Base-by-base conservation (phyloP, 92 coral and sea anemone genomes). In the Phenganax subtilis region DNA sequence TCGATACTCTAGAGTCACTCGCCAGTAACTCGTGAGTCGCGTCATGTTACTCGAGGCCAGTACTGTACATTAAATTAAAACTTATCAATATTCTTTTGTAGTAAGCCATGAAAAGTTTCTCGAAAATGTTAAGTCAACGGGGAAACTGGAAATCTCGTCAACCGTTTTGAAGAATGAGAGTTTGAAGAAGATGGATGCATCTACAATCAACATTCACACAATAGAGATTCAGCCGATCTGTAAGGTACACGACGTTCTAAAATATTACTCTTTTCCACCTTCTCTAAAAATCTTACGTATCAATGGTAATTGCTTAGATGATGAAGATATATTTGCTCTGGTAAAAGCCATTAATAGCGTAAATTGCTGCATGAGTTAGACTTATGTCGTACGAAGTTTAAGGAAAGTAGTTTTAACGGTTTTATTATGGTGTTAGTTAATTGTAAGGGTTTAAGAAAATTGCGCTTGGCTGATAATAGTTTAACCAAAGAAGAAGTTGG, bases 181-280 rank as follows among this genome's bases (percentile, higher is more conserved):
- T 28, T 74, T 44, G 63, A 28, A 74, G 53, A 44, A 31, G 8
- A 29, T 74, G 31, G 37, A 74, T 16, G 7, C 30, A n/a, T 31
- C 79, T n/a, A 74, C 37, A 56, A 54, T 52, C 0, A 54, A 56
- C 0, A 53, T 74, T 54, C 30, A 54, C 31, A 53, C 79, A 8
- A 9, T 74, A n/a, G 59, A 17, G 47, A 54, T 74, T 54, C 20
- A 74, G 37, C 16, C 9, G 28, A 12, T 10, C 7, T 74, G 79
- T 55, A 55, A 74, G 79, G 25, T 74, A 53, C 12, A 54, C 20
- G 57, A 74, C 14, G 79, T 53, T 15, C 79, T 74, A 7, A 54
- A 54, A 47, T 3, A 10, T n/a, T 74, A 53, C 55, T 7, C 62
- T 31, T 30, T 74, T 10, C 79, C 79, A 8, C 17, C 51, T 10